Evolutionary conservation across 2,113 vertebrate species (phyloP).

Genomic region (Varanus salvator): DNA sequence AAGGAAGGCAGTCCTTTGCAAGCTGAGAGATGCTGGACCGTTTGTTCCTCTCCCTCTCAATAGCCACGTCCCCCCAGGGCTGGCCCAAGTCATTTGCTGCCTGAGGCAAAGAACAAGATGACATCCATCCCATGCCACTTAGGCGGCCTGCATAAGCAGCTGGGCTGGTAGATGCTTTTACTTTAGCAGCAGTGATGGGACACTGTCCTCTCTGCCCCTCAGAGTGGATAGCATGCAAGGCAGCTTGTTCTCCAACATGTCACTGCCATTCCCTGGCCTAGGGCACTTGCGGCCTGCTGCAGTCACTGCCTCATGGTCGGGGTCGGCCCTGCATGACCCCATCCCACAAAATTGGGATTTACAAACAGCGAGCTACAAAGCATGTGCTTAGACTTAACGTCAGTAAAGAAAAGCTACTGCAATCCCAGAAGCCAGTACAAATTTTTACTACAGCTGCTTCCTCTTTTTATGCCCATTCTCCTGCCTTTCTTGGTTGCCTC

Average conservation of each 20-base stretch:
- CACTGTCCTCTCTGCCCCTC: neutral
- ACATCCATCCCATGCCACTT: neutral
- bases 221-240: neutral
- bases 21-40: no score
- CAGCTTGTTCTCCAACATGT: neutral
- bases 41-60: no score
- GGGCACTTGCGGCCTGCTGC: neutral
- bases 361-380: neutral
- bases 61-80: neutral
- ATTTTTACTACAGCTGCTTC: neutral
- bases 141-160: neutral
- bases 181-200: neutral
- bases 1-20: neutral
- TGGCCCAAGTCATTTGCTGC: neutral
- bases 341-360: no score
- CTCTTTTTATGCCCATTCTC: neutral
- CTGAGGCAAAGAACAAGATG: neutral
- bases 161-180: neutral
- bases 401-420: no score
- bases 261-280: no score
- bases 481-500: neutral
- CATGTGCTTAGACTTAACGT: neutral
- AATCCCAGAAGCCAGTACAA: no score
- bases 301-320: neutral
- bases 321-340: neutral